Percentiles rank a stretch among this genome's conserved stretches.
Evolutionary conservation across 2,797 vertebrate genomes (phyloP).

Genomic region (Fringilla coelebs): DNA sequence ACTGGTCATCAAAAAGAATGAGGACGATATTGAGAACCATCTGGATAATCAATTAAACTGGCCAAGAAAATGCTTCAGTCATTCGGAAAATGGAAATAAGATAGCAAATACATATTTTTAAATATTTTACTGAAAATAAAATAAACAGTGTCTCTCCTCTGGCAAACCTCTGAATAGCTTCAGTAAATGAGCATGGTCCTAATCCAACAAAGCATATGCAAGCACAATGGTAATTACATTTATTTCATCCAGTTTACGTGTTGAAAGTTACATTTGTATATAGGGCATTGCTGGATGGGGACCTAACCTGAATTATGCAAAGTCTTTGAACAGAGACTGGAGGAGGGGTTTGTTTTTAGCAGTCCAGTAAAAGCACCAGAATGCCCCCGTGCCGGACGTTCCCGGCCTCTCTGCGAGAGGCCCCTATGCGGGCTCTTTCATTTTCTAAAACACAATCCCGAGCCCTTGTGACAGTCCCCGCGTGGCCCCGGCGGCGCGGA

Average conservation of each 20-base stretch:
- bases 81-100: background rate
- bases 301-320: background rate
- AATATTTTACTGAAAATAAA: background rate
- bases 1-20: background rate
- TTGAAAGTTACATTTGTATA: background rate
- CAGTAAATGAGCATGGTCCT: background rate
- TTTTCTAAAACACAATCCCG: background rate
- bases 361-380: background rate
- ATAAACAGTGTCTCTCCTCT: background rate
- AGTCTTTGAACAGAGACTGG: background rate
- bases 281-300: background rate
- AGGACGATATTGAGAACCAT: background rate
- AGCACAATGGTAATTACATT: background rate
- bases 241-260: background rate
- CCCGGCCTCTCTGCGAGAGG: background rate
- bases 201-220: background rate
- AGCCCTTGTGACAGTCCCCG: background rate
- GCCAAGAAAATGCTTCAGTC: background rate
- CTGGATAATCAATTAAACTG: background rate
- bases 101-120: background rate
- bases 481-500: background rate
- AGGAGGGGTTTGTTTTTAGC: background rate
- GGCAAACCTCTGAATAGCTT: background rate
- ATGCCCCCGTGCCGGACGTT: background rate
- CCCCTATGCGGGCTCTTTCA: background rate